Percentiles rank a stretch among this genome's conserved stretches.
Evolutionary conservation across 2,888 invertebrate species (phyloP).

Genomic region (Pycnomerus fuliginosus): DNA sequence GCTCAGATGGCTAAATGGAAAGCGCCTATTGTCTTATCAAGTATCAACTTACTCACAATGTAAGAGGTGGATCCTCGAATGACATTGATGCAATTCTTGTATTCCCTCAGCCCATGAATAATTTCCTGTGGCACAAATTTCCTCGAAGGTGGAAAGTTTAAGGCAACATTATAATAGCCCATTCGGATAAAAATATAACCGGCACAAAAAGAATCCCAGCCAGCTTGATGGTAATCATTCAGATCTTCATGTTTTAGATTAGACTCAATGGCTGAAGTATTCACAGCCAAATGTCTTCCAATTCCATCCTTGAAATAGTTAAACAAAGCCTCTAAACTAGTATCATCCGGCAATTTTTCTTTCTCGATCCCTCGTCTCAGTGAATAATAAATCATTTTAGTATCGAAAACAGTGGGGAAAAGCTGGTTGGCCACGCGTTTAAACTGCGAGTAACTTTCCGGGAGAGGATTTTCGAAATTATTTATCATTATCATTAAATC

Average conservation of each 20-base stretch:
- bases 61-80: constrained; percentile 59
- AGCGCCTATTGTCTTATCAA: too few species aligned
- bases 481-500: constrained; percentile 71
- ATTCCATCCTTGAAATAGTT: constrained; percentile 59
- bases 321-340: constrained; percentile 60
- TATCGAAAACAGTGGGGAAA: constrained; percentile 72
- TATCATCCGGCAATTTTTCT: constrained; percentile 49
- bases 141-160: constrained; percentile 53
- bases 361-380: constrained; percentile 47
- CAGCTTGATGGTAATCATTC: constrained; percentile 68
- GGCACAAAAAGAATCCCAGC: constrained; percentile 78
- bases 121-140: constrained; percentile 57
- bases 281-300: constrained; percentile 46
- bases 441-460: constrained; percentile 63
- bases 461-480: constrained; percentile 70
- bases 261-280: constrained; percentile 49
- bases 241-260: constrained; percentile 30
- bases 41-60: constrained; percentile 65
- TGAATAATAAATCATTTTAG: constrained; percentile 67
- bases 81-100: constrained; percentile 62
- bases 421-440: constrained; percentile 62
- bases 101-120: constrained; percentile 54
- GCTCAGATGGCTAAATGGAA: too few species aligned
- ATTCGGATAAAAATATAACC: constrained; percentile 71
- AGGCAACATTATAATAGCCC: constrained; percentile 61